Evolutionary conservation across 2,888 invertebrate genomes (phyloP), one percentile per base, ranked within the genome.

Genomic region (Torymus aiolomorphi): DNA sequence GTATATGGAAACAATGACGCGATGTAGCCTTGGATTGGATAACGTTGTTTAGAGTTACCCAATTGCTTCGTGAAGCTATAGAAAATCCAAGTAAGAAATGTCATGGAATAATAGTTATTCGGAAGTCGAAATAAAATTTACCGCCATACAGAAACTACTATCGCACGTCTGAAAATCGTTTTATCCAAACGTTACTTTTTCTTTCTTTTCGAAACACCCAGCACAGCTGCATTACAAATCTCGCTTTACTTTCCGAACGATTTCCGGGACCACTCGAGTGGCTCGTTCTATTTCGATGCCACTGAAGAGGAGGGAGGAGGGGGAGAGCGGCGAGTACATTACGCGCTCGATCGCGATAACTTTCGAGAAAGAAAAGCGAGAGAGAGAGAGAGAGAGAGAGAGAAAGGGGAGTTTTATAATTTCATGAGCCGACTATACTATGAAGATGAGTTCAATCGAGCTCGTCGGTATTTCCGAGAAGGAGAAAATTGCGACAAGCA

Each of bases 371-470:
- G 31, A 31, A 31, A 31, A 31, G 31, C 1, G 8, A 8, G 8
- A 8, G 3, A 8, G 31, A 5, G 31, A 8, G 3, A n/a, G n/a
- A n/a, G 8, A 8, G 8, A 8, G 3, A 8, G 31, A 5, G 31
- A 8, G 3, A n/a, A n/a, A n/a, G 8, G 2, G 2, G 59, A 61
- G 59, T 69, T 63, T 73, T 74, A 67, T 75, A 57, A 76, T 76
- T 80, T 80, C 72, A 63, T 71, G 59, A 61, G 51, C 63, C 70
- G 51, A 57, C 65, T 66, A 31, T 31, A 52, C n/a, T 51, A 24
- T 61, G 77, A 62, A 78, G 74, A 74, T 74, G 72, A 80, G 63
- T 72, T 76, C 72, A 76, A 80, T 80, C 54, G 20, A 79, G 24
- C 52, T 76, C 65, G 42, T 31, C 24, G 49, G 18, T 18, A 61